Evolutionary conservation across 2,113 vertebrate genomes (phyloP), one percentile per base, ranked within the genome.

Genomic region (Garra rufa): DNA sequence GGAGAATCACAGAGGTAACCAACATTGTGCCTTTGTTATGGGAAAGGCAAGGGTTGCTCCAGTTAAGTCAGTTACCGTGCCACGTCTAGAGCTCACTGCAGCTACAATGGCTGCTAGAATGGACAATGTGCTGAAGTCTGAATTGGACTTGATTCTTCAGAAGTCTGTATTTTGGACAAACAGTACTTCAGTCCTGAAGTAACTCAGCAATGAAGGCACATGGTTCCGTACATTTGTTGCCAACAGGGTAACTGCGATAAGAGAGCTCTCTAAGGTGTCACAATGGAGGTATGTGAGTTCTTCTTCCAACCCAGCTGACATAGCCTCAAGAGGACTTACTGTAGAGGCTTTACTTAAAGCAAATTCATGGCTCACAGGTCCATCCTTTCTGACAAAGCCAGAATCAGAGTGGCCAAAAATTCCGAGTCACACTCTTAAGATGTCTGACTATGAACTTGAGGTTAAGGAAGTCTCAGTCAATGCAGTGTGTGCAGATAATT

Each of bases 131-230:
- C 10, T 87, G 34, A 74, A 57, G 43, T 43, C 21, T 21, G 80
- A 86, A 34, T n/a, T 84, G 4, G 30, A 81, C 46, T 61, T 87
- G 14, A 11, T 6, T n/a, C 65, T 79, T 69, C 14, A 26, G 3
- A 19, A 81, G 17, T 48, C 77, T 8, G 19, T 43, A n/a, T 84
- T 76, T 26, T 87, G 82, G 82, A 87, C 61, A 43, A 70, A 84
- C 6, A 52, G 50, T 19, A 52, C 34, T 34, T 34, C 34, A 34
- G 34, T 34, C 34, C 34, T 34, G 34, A 34, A 34, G 34, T 34
- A 34, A 3, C 34, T 34, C 34, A 34, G 4, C 34, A 34, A 34
- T 34, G 34, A 34, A 34, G 4, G 34, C 34, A 34, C 34, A 34
- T 4, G 34, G 34, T 34, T 34, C 34, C 34, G 34, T 34, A 34